Conservation (phyloP, 2,888 invertebrate species). For the Oxystoma pomonae region DNA sequence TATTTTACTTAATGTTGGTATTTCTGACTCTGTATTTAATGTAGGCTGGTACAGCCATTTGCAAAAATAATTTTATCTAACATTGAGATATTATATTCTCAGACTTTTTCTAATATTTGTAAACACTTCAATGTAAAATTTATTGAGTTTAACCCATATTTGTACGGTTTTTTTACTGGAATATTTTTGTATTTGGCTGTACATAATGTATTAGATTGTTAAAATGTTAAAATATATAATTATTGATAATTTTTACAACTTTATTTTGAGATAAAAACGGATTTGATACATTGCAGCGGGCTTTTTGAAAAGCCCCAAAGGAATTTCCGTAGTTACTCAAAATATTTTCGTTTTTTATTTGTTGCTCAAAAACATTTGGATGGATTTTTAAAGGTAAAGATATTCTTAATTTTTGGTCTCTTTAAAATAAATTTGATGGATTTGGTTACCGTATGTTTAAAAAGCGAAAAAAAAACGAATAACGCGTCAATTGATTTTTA, state of each 20-base stretch:
- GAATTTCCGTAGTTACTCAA: too few relatives aligned
- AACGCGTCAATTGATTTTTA: too few relatives aligned
- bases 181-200: not conserved
- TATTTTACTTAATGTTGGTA: not conserved
- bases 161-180: not conserved
- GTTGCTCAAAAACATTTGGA: too few relatives aligned
- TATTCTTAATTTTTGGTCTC: too few relatives aligned
- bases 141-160: not conserved
- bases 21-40: not conserved
- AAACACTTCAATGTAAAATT: too few relatives aligned
- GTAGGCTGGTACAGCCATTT: not conserved
- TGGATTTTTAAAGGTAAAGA: too few relatives aligned
- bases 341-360: too few relatives aligned
- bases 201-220: slow-evolving; percentile 35
- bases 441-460: too few relatives aligned
- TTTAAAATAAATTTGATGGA: too few relatives aligned
- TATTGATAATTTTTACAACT: slow-evolving; percentile 40
- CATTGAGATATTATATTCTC: too few relatives aligned
- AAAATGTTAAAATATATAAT: slow-evolving; percentile 42
- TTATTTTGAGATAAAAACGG: slow-evolving; percentile 39
- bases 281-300: not conserved
- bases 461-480: too few relatives aligned
- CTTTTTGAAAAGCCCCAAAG: not conserved
- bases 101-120: too few relatives aligned
- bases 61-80: not conserved